Base-by-base conservation (phyloP, 2,797 vertebrate species). In the Molossus molossus region DNA sequence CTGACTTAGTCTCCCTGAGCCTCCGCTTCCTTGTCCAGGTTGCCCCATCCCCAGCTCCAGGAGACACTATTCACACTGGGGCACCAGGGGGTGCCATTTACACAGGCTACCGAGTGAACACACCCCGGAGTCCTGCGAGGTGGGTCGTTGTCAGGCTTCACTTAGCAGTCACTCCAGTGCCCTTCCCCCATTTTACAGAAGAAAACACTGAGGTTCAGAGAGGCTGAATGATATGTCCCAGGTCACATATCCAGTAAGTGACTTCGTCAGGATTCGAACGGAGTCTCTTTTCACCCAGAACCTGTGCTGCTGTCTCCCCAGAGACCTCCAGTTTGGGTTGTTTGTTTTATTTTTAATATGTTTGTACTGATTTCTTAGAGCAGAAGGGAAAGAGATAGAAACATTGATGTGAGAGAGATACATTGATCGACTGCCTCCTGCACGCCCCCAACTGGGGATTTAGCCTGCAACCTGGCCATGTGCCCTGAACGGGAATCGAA, bases 211-310 rank as follows among this genome's bases (percentile, higher is more conserved):
- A 85, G 65, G 67, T 33, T 80, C 53, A 48, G 62, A 45, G 70
- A 50, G 9, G 48, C 40, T 23, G 48, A 45, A 60, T n/a, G 64
- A 33, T 45, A 40, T 0, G 3, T n/a, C 15, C 12, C 45, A 48
- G 58, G 40, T 23, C 87, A 65, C n/a, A 33, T 5, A 50, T 48
- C 55, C 45, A 84, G 23, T 70, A 77, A 60, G 65, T 67, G 57
- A 45, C 29, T 60, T 64, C 87, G 57, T 8, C 15, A 40, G 57
- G 23, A 67, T 69, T 91, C 55, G 65, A 73, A 91, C 14, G 55
- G n/a, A 87, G 45, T 82, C 70, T 76, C 70, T 73, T 72, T 93
- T 40, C n/a, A 17, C 40, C n/a, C 77, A 87, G 77, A 82, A 37
- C 27, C 40, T 4, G 25, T 14, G 10, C 76, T 0, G n/a, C 37